These are phyloP conservation scores for Aphis gossypii DNA, from an alignment of 1,140 invertebrate genomes.

Conservation along the genomic window DNA sequence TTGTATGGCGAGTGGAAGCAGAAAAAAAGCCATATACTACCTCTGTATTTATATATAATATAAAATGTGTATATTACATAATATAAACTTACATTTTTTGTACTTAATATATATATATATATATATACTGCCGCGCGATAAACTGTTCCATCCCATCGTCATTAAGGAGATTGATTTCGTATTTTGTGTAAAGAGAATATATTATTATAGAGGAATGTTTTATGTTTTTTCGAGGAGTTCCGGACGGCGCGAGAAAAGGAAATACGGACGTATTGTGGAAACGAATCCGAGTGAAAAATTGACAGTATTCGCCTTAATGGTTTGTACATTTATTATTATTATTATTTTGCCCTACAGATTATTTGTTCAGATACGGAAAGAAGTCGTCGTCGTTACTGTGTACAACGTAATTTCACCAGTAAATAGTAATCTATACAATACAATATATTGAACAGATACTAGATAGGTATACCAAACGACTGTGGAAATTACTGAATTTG, in stretches of 20 bases:
- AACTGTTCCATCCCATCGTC: slow-evolving; percentile 15
- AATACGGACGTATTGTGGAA: slow-evolving; percentile 36
- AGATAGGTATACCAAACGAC: background rate
- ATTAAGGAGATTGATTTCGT: slow-evolving; percentile 57
- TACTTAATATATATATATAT: background rate
- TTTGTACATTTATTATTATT: slow-evolving; percentile 34
- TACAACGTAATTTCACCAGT: background rate
- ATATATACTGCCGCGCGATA: background rate
- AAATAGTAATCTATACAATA: slow-evolving; percentile 2
- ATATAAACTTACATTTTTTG: background rate
- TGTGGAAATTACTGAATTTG: background rate
- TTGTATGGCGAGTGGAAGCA: background rate
- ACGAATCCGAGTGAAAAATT: slow-evolving; percentile 47
- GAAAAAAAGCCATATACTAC: background rate
- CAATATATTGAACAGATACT: background rate
- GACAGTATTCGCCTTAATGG: slow-evolving; percentile 45
- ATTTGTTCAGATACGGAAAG: background rate
- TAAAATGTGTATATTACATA: background rate
- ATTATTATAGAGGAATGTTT: slow-evolving; percentile 7
- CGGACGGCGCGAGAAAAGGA: background rate
- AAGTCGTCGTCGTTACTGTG: background rate
- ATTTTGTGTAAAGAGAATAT: background rate
- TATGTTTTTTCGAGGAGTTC: background rate
- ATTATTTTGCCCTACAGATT: slow-evolving; percentile 26
- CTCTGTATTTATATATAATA: background rate